Evolutionary conservation across 2,797 vertebrate genomes (phyloP).

Genomic region (Hyperoplus immaculatus): DNA sequence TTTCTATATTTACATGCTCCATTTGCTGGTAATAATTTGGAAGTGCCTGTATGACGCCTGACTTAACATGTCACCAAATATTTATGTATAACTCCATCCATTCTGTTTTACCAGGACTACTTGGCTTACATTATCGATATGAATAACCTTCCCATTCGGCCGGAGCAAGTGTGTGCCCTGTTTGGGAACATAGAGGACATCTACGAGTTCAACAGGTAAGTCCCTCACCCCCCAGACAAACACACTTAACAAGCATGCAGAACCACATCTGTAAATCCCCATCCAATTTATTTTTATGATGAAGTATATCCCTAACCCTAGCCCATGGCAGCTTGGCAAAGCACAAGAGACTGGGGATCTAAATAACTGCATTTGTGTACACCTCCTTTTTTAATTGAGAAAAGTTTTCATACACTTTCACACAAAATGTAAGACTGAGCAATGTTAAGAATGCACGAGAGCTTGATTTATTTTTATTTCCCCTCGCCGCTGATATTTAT

Average conservation of each 20-base stretch:
- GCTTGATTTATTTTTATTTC: not conserved
- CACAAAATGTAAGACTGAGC: not conserved
- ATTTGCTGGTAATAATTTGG: slow-evolving; percentile 63
- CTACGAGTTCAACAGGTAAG: slow-evolving; percentile 96
- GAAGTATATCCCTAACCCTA: not conserved
- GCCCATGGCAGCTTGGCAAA: too few relatives aligned
- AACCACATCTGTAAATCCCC: not conserved
- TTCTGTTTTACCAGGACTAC: slow-evolving; percentile 89
- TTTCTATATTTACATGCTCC: slow-evolving; percentile 34
- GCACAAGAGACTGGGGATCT: too few relatives aligned
- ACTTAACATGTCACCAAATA: slow-evolving; percentile 10
- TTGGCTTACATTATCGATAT: slow-evolving; percentile 95
- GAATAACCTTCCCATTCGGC: slow-evolving; percentile 88
- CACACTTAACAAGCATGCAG: not conserved
- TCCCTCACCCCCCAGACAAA: not conserved
- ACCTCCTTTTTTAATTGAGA: not conserved
- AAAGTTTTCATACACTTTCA: slow-evolving; percentile 12
- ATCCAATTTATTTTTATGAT: not conserved
- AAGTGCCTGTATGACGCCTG: slow-evolving; percentile 15
- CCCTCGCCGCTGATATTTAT: not conserved
- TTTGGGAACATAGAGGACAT: slow-evolving; percentile 99
- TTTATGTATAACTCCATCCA: not conserved
- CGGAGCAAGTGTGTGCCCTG: slow-evolving; percentile 94
- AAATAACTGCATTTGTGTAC: not conserved
- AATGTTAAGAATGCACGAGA: slow-evolving; percentile 29